Percentiles rank a stretch among this genome's conserved stretches.
These are phyloP conservation scores for Drosophila repleta DNA, from an alignment of 1,140 invertebrate genomes.

Conservation along the genomic window DNA sequence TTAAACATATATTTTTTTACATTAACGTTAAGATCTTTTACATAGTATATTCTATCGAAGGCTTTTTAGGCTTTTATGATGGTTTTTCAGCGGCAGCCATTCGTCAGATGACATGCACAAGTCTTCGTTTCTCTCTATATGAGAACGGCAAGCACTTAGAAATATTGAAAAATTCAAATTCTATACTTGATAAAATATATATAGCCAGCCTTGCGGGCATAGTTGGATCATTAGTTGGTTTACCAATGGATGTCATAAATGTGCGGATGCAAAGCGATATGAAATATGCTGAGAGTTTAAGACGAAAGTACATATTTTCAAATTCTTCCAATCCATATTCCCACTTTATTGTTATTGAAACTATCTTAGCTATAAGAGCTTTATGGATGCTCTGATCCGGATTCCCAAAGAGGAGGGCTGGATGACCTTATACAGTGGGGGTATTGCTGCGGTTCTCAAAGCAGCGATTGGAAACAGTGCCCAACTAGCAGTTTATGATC, in stretches of 20 bases:
- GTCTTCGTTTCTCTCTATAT: slow-evolving; percentile 97
- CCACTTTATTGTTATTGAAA: not conserved
- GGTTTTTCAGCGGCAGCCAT: slow-evolving; percentile 97
- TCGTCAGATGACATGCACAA: slow-evolving; percentile 98
- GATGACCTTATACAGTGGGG: slow-evolving; percentile 92
- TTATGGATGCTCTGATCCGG: slow-evolving; percentile 93
- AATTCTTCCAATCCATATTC: not conserved
- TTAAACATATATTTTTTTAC: not conserved
- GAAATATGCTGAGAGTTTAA: slow-evolving; percentile 88
- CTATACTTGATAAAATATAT: slow-evolving; percentile 88
- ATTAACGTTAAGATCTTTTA: not conserved
- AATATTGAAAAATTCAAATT: slow-evolving; percentile 17
- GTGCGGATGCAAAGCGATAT: slow-evolving; percentile 99
- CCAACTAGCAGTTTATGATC: slow-evolving; percentile 97
- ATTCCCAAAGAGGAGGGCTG: slow-evolving; percentile 94
- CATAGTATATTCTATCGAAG: slow-evolving; percentile 81
- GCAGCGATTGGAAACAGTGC: slow-evolving; percentile 97
- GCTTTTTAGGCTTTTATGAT: slow-evolving; percentile 95
- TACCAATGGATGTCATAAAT: slow-evolving; percentile 98
- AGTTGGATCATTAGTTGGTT: slow-evolving; percentile 86
- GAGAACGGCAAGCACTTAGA: slow-evolving; percentile 90
- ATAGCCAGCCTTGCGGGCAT: slow-evolving; percentile 94
- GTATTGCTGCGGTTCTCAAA: slow-evolving; percentile 93
- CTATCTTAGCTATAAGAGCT: slow-evolving; percentile 95
- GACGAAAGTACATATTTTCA: slow-evolving; percentile 31